These are phyloP conservation scores for Oligia strigilis DNA, from an alignment of 2,888 invertebrate genomes.

Conservation along the genomic window DNA sequence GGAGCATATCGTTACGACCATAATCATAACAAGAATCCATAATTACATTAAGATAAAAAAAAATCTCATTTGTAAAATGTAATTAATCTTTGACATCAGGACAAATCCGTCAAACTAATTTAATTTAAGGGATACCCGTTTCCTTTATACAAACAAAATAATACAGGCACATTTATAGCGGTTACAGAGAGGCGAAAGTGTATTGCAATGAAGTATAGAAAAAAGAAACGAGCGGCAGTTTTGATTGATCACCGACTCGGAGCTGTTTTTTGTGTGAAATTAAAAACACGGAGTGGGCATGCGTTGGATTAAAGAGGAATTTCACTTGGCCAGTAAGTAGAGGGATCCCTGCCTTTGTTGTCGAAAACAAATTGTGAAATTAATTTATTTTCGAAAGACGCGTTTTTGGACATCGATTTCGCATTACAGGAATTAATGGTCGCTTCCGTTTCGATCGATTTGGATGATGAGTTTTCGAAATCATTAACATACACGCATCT, in stretches of 20 bases:
- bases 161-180: conserved; percentile 86
- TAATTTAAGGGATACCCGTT: conserved; percentile 86
- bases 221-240: conserved; percentile 85
- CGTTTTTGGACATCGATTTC: conserved; percentile 77
- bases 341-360: conserved; percentile 80
- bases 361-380: conserved; percentile 81
- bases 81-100: conserved; percentile 68
- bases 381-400: conserved; percentile 82
- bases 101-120: conserved; percentile 86
- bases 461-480: conserved; percentile 61
- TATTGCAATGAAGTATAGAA: conserved; percentile 88
- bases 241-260: conserved; percentile 90
- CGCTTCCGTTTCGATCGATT: conserved; percentile 68
- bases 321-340: conserved; percentile 82
- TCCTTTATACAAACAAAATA: conserved; percentile 87
- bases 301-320: conserved; percentile 89
- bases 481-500: conserved; percentile 60
- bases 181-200: conserved; percentile 88
- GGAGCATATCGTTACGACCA: conserved; percentile 16
- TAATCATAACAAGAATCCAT: conserved; percentile 29
- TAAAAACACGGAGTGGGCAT: conserved; percentile 88
- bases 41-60: conserved; percentile 52
- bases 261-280: conserved; percentile 89
- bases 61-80: conserved; percentile 55
- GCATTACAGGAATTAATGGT: conserved; percentile 77